Evolutionary conservation across 2,797 vertebrate species (phyloP).

Genomic region (Hyperoplus lanceolatus): DNA sequence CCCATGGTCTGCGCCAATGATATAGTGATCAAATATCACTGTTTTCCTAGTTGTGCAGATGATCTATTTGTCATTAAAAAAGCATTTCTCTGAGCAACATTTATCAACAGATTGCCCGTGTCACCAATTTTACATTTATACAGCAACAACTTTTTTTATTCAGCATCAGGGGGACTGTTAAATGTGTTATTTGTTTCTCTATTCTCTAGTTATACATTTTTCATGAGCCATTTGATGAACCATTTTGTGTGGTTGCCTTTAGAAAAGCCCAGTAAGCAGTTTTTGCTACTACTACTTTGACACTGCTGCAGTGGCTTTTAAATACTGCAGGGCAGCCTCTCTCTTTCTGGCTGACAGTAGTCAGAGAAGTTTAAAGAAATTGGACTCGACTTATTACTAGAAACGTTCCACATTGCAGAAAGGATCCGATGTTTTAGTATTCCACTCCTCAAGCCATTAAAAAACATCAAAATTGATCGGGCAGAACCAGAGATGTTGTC

Average conservation of each 20-base stretch:
- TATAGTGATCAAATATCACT: background rate
- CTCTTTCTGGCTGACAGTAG: background rate
- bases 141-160: constrained; percentile 28
- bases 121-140: constrained; percentile 32
- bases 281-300: constrained; percentile 30
- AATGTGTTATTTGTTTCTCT: constrained; percentile 70
- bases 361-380: background rate
- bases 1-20: background rate
- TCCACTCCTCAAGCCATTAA: background rate
- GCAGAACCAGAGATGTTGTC: background rate
- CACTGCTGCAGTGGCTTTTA: constrained; percentile 16
- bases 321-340: constrained; percentile 7
- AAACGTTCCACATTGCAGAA: background rate
- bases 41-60: constrained; percentile 37
- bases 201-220: constrained; percentile 73
- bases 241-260: constrained; percentile 45
- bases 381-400: background rate
- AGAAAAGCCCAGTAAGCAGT: constrained; percentile 58
- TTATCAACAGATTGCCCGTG: constrained; percentile 42
- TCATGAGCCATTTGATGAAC: constrained; percentile 70
- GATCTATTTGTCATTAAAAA: constrained; percentile 48
- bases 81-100: constrained; percentile 40
- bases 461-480: background rate
- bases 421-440: background rate
- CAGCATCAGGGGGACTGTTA: constrained; percentile 45